Conservation (phyloP, 2,797 vertebrate species). For the Pipistrellus nathusii region DNA sequence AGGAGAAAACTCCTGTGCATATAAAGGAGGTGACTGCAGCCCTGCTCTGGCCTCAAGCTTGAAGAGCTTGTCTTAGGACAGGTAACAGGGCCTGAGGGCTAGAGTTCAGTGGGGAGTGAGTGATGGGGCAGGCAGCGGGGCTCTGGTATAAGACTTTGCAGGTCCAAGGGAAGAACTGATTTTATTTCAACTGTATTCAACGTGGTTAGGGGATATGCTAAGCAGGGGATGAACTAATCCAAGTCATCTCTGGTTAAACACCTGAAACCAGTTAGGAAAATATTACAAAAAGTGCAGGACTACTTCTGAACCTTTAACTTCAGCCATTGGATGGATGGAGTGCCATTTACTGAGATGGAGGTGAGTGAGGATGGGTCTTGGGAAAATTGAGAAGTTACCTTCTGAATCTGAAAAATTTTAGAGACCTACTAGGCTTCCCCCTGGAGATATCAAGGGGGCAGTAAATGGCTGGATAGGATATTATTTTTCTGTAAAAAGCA, state of each 20-base stretch:
- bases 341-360: background rate
- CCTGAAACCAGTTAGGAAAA: background rate
- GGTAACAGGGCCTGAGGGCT: rapidly evolving
- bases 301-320: background rate
- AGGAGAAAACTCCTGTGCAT: background rate
- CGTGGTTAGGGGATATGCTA: background rate
- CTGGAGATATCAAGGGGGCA: background rate
- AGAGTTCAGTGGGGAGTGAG: background rate
- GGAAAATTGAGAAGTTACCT: background rate
- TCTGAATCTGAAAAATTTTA: background rate
- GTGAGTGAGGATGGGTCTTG: background rate
- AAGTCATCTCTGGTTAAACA: background rate
- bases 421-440: background rate
- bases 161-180: background rate
- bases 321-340: background rate
- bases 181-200: background rate
- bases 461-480: background rate
- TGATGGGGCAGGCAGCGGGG: too few species aligned
- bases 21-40: background rate
- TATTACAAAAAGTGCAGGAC: background rate
- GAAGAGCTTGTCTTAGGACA: background rate
- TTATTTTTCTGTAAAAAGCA: background rate
- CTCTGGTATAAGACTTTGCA: background rate
- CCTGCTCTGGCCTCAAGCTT: background rate
- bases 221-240: background rate